Evolutionary conservation across 2,797 vertebrate genomes (phyloP).

Genomic region (Geotria australis): DNA sequence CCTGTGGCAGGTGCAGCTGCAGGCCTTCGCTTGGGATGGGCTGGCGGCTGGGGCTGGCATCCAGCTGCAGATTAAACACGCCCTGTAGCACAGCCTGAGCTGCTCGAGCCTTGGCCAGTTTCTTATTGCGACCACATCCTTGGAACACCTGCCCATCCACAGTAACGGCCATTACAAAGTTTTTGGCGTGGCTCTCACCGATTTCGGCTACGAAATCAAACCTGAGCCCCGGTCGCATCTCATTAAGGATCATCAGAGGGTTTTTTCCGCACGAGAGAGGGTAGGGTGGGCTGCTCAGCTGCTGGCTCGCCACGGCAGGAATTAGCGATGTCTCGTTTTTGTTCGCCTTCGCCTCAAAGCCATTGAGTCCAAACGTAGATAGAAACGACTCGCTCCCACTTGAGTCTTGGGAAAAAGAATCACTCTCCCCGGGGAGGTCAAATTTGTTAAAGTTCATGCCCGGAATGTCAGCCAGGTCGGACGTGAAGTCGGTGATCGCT

Average conservation of each 20-base stretch:
- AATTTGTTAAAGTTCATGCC: conserved; percentile 90
- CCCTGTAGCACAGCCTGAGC: conserved; percentile 65
- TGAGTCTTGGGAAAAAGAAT: conserved; percentile 45
- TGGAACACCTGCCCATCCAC: conserved; percentile 73
- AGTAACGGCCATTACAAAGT: conserved; percentile 84
- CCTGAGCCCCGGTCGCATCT: conserved; percentile 72
- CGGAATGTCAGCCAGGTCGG: conserved; percentile 77
- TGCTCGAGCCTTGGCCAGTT: conserved; percentile 76
- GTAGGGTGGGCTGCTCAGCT: conserved; percentile 36
- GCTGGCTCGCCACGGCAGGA: conserved; percentile 9
- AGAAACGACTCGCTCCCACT: conserved; percentile 48
- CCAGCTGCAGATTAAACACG: conserved; percentile 85
- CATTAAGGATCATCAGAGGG: conserved; percentile 89
- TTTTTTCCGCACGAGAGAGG: conserved; percentile 56
- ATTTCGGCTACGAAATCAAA: conserved; percentile 92
- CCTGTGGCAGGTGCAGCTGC: conserved; percentile 78
- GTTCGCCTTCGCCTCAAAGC: neutral
- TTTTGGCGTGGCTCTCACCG: conserved; percentile 88
- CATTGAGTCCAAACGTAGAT: conserved; percentile 14
- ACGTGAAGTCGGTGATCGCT: conserved; percentile 72
- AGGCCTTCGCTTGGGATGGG: conserved; percentile 80
- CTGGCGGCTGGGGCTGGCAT: conserved; percentile 74
- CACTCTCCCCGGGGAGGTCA: conserved; percentile 32
- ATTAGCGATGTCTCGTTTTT: too few relatives aligned
- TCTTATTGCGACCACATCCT: conserved; percentile 86